phyloP scores from a whole-genome alignment of 2,113 vertebrate genomes.

The Probosciger aterrimus region DNA sequence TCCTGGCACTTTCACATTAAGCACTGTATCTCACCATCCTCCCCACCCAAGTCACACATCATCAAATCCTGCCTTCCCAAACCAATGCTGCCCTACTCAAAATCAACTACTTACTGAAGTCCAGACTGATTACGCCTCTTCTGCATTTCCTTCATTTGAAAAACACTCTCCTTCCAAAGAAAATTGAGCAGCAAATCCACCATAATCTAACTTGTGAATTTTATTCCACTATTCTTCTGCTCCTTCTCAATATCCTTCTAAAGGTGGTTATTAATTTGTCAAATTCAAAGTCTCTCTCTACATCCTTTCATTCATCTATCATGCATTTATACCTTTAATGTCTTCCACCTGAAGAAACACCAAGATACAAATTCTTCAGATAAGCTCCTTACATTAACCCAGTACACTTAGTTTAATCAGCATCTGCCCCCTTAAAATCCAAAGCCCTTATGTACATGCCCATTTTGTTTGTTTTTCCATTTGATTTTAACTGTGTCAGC shows the following conservation, averaged over 20 bases:
- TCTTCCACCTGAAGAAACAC: not conserved
- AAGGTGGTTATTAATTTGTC: not conserved
- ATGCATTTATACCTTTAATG: not conserved
- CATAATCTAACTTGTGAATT: not conserved
- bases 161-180: not conserved
- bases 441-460: not conserved
- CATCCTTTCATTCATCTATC: not conserved
- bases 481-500: not conserved
- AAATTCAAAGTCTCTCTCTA: not conserved
- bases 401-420: not conserved
- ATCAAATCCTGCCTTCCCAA: not conserved
- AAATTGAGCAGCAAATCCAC: not conserved
- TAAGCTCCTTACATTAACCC: not conserved
- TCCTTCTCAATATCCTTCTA: not conserved
- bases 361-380: not conserved
- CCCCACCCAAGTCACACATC: not conserved
- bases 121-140: not conserved
- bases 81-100: fast-evolving
- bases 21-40: not conserved
- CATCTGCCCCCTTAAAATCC: not conserved
- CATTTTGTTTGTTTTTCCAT: not conserved
- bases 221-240: not conserved
- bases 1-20: not conserved
- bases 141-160: not conserved
- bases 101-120: not conserved